phyloP scores from a whole-genome alignment of 2,888 invertebrate species.

The Lycia hirtaria region DNA sequence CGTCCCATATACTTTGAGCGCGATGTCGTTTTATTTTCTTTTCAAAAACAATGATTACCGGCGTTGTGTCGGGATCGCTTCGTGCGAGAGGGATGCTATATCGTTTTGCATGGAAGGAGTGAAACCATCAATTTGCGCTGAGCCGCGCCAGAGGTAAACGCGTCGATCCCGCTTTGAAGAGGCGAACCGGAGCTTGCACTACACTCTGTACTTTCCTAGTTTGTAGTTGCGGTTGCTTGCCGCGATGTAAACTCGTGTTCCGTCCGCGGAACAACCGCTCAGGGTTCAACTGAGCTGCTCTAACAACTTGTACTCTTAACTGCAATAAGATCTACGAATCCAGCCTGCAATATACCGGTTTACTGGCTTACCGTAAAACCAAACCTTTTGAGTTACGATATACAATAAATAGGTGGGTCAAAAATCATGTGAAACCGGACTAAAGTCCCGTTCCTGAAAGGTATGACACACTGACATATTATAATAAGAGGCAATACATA shows the following conservation, averaged over 20 bases:
- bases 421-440: slow-evolving; percentile 36
- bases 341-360: slow-evolving; percentile 31
- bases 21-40: slow-evolving; percentile 73
- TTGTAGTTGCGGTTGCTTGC: slow-evolving; percentile 48
- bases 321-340: slow-evolving; percentile 39
- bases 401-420: slow-evolving; percentile 25
- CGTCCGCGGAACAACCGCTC: slow-evolving; percentile 52
- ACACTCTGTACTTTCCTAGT: slow-evolving; percentile 53
- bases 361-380: slow-evolving; percentile 30
- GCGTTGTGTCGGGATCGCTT: slow-evolving; percentile 67
- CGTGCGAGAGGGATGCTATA: slow-evolving; percentile 76
- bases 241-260: slow-evolving; percentile 60
- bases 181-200: slow-evolving; percentile 58
- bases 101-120: slow-evolving; percentile 79
- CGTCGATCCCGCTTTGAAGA: slow-evolving; percentile 66
- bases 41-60: slow-evolving; percentile 78
- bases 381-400: slow-evolving; percentile 26
- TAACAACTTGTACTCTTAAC: slow-evolving; percentile 42
- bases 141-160: slow-evolving; percentile 67
- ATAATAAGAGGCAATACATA: slow-evolving; percentile 45
- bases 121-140: slow-evolving; percentile 80
- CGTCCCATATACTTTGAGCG: slow-evolving; percentile 72
- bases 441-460: slow-evolving; percentile 44
- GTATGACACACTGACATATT: slow-evolving; percentile 42
- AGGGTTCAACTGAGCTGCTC: slow-evolving; percentile 41